Base-by-base conservation (phyloP, 2,113 vertebrate species). In the Nestor notabilis region DNA sequence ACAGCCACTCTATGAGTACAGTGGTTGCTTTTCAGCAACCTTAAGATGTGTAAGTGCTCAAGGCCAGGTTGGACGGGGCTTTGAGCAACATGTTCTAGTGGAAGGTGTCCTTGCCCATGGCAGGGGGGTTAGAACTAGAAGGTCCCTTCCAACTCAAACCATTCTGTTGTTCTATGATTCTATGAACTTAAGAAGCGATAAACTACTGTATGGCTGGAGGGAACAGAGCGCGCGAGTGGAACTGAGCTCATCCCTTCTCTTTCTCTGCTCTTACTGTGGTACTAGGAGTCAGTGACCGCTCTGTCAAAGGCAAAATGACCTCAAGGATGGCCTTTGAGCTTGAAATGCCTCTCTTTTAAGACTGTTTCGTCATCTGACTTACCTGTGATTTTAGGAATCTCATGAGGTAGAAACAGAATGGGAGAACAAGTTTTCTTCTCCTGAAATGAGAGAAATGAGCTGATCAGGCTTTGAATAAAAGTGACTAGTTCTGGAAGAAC, bases 1-100 rank as follows among this genome's bases (percentile, higher is more conserved):
- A n/a, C n/a, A 20, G 13, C 11, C 1, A 0, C 47, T 39, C 18
- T 21, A 17, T 1, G 0, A 43, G 11, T n/a, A n/a, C n/a, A 28
- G 3, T 11, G 11, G 21, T 14, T 55, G 28, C 39, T 49, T 27
- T 65, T 18, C 23, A 65, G 50, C n/a, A 53, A 35, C 33, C 13
- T 58, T 35, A 24, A 58, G 56, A 35, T 35, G 33, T 58, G 35
- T n/a, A 56, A 56, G 19, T n/a, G 55, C 35, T 35, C 21, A 10
- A 58, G 33, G 56, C 13, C 13, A 10, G 20, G 13, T 24, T 58
- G 56, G 56, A 35, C 56, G 35, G 21, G 13, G 13, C 9, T 35
- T 58, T 58, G 56, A 58, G 56, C 56, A 58, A 16, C 21, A 21
- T 2, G 2, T 2, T 58, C 56, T 58, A 58, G 33, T 58, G 21